phyloP scores from a whole-genome alignment of 2,888 invertebrate species.

The Dryobotodes eremita region DNA sequence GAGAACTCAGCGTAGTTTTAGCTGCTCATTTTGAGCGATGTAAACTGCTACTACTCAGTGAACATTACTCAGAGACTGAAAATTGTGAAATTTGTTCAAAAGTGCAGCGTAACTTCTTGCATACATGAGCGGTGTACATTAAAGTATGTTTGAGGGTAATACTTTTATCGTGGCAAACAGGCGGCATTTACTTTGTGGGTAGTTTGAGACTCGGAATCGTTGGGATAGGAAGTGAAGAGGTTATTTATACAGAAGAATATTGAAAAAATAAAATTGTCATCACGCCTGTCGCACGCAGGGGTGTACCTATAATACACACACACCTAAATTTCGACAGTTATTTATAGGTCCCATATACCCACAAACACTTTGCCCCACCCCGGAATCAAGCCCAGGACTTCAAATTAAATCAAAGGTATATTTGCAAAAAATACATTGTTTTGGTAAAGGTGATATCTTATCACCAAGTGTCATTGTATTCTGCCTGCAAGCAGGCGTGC shows the following conservation, averaged over 20 bases:
- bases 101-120: slow-evolving; percentile 54
- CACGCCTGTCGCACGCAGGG: no score
- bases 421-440: no score
- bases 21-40: not conserved
- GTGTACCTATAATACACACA: no score
- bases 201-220: slow-evolving; percentile 41
- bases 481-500: no score
- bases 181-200: slow-evolving; percentile 69
- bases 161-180: slow-evolving; percentile 79
- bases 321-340: no score
- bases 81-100: slow-evolving; percentile 37
- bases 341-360: no score
- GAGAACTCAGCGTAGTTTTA: not conserved
- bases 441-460: no score
- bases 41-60: not conserved
- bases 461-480: no score
- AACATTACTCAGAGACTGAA: slow-evolving; percentile 33
- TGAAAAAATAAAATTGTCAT: no score
- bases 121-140: slow-evolving; percentile 55
- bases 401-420: no score
- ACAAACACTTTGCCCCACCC: no score
- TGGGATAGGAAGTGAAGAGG: slow-evolving; percentile 35
- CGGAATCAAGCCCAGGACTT: no score
- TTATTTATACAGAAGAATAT: not conserved
- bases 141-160: slow-evolving; percentile 72